These are phyloP conservation scores for Spilosoma lubricipeda DNA, from an alignment of 2,888 invertebrate genomes.

Conservation along the genomic window DNA sequence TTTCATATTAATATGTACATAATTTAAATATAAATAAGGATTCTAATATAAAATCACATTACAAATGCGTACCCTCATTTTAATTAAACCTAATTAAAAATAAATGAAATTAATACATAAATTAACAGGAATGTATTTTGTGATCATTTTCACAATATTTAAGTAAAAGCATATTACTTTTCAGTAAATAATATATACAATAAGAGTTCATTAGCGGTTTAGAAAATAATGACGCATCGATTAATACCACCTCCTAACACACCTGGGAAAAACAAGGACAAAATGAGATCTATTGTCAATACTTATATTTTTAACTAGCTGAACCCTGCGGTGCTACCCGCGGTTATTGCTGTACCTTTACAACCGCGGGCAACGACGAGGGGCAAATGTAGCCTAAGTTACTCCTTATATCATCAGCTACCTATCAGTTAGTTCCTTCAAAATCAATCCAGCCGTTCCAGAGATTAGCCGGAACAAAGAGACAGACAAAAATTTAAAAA, in stretches of 20 bases:
- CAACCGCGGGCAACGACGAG: too few species aligned
- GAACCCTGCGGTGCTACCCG: too few species aligned
- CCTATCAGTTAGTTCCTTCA: too few species aligned
- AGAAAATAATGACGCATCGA: not conserved
- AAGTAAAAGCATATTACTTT: conserved; percentile 19
- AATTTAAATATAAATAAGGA: conserved; percentile 50
- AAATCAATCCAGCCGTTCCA: too few species aligned
- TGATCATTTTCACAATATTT: conserved; percentile 13
- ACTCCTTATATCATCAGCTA: too few species aligned
- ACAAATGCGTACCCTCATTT: conserved; percentile 51
- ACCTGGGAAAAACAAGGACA: not conserved
- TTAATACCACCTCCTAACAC: not conserved
- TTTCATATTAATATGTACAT: conserved; percentile 38
- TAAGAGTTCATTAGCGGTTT: not conserved
- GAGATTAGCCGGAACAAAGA: too few species aligned
- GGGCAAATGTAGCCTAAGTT: too few species aligned
- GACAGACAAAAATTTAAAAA: too few species aligned
- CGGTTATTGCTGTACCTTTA: too few species aligned
- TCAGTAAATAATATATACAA: conserved; percentile 5
- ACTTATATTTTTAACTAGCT: not conserved
- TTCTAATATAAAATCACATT: conserved; percentile 32
- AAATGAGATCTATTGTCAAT: conserved; percentile 2
- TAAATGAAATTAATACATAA: conserved; percentile 30
- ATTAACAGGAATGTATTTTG: conserved; percentile 44
- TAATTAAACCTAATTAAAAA: conserved; percentile 35